Evolutionary conservation across 2,797 vertebrate genomes (phyloP), one percentile per base, ranked within the genome.

Genomic region (Calcarius lapponicus): DNA sequence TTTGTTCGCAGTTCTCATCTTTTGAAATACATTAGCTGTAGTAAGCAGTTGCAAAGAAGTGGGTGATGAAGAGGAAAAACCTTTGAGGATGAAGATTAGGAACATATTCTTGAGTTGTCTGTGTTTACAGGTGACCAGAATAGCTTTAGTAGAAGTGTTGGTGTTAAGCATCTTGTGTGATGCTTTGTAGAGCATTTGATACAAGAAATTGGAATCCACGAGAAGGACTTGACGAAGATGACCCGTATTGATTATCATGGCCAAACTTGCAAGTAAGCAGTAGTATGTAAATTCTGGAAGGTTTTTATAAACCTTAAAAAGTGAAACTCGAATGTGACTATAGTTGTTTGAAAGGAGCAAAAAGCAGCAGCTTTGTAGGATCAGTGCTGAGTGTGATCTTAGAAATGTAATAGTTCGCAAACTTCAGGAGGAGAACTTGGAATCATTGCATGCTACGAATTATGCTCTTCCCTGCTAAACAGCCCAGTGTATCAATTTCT

Each of bases 301-400:
- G 36, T 65, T 92, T 86, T 79, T 20, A 31, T 78, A 53, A 73
- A 56, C 10, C 10, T 54, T 50, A 10, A 31, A 17, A 51, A 91
- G 6, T n/a, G 51, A 76, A 78, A 70, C 43, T 80, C 19, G 56
- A 4, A 24, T 34, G 13, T 72, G 34, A 45, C 31, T 66, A 6
- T 1, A 1, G 1, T 69, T 45, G 1, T 69, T 45, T 69, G 80
- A 90, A 61, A 81, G 47, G 43, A 72, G 29, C 0, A 0, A 73
- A 65, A 73, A 71, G 17, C n/a, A 76, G 3, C 21, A 57, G 31
- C 50, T 83, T 26, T 86, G 42, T 81, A 57, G 22, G 25, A 64
- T 82, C 74, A 48, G 8, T 51, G 40, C 29, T 76, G n/a, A 13
- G 3, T 50, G 43, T 4, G 5, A 12, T 70, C 28, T 90, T 82